Percentiles rank a stretch among this genome's conserved stretches.
These are phyloP conservation scores for Ptyas mucosa DNA, from an alignment of 2,113 vertebrate genomes.

Conservation along the genomic window DNA sequence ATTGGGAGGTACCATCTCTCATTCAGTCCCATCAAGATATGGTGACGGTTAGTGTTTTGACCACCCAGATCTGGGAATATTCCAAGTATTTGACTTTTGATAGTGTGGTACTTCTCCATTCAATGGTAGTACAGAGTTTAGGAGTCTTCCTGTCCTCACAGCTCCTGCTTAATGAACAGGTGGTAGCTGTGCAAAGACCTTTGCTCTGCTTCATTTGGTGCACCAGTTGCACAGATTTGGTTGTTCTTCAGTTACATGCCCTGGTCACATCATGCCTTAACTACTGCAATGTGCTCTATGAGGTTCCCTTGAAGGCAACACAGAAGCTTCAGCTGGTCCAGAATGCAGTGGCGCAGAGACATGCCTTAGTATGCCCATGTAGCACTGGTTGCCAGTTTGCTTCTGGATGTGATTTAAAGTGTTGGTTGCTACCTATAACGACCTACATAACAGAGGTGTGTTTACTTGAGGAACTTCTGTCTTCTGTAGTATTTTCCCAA, in stretches of 20 bases:
- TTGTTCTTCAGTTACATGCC: neutral
- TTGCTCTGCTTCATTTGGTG: neutral
- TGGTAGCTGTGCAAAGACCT: neutral
- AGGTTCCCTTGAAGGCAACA: neutral
- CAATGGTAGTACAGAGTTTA: neutral
- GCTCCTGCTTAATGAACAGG: neutral
- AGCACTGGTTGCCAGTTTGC: neutral
- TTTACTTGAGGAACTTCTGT: neutral
- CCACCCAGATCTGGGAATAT: neutral
- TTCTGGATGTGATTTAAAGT: neutral
- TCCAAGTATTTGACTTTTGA: neutral
- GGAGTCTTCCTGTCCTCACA: neutral
- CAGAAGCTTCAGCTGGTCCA: neutral
- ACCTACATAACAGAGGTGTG: neutral
- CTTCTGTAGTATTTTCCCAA: neutral
- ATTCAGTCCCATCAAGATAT: neutral
- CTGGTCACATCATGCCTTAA: neutral
- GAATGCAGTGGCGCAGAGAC: neutral
- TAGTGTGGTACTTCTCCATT: neutral
- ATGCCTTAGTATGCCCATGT: neutral
- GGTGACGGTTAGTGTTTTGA: neutral
- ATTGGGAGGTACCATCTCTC: neutral
- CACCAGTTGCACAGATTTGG: neutral
- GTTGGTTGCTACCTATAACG: neutral
- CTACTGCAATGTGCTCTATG: neutral